Conservation (phyloP, 2,113 vertebrate species). For the Sander lucioperca region DNA sequence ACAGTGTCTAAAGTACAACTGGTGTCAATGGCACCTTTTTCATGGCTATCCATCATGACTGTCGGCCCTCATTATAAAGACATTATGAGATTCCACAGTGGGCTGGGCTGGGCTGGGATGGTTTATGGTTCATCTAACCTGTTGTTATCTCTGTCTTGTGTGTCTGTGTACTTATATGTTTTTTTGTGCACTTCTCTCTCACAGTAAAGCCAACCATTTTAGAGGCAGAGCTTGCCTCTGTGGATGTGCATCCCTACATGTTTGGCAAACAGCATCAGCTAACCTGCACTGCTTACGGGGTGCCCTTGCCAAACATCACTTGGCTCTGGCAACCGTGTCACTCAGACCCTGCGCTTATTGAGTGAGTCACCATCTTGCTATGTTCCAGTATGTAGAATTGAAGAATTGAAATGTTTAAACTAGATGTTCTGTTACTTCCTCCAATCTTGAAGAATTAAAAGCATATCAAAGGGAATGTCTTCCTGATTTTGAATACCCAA, state of each 20-base stretch:
- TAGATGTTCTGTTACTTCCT: slow-evolving; percentile 8
- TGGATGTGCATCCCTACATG: slow-evolving; percentile 69
- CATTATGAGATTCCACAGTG: slow-evolving; percentile 63
- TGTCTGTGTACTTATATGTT: slow-evolving; percentile 2
- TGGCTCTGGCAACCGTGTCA: slow-evolving; percentile 92
- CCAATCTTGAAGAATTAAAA: background rate
- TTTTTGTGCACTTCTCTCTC: slow-evolving; percentile 28
- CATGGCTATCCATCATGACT: slow-evolving; percentile 64
- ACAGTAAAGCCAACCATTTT: slow-evolving; percentile 90
- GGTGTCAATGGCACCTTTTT: slow-evolving; percentile 58
- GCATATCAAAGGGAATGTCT: background rate
- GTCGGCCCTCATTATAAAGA: slow-evolving; percentile 64
- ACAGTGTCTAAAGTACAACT: slow-evolving; percentile 46
- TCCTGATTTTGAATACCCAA: background rate
- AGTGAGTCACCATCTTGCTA: slow-evolving; percentile 72
- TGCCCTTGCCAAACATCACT: slow-evolving; percentile 82
- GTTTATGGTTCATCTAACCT: slow-evolving; percentile 45
- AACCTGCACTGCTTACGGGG: slow-evolving; percentile 85
- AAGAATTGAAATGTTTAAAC: background rate
- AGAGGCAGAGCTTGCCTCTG: slow-evolving; percentile 82
- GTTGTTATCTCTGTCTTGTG: slow-evolving; percentile 26
- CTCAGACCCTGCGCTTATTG: slow-evolving; percentile 23
- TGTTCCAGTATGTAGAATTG: background rate
- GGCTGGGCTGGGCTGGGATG: background rate
- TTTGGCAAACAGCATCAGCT: slow-evolving; percentile 81